Base-by-base conservation (phyloP, 2,797 vertebrate genomes). In the Enteromius fasciolatus region DNA sequence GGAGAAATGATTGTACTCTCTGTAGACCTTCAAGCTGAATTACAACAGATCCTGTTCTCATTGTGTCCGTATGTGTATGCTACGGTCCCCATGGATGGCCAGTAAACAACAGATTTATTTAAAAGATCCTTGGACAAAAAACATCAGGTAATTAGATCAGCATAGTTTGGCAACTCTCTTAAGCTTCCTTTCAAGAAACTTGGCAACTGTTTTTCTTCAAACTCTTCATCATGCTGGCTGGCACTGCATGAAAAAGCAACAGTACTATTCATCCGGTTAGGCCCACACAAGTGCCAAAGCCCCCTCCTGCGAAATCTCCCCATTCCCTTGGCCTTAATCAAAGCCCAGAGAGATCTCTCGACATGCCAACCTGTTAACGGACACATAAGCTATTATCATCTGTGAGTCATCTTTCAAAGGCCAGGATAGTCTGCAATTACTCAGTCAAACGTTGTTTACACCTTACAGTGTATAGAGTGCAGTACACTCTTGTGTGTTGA, bases 191-290 rank as follows among this genome's bases (percentile, higher is more conserved):
- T 90, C 85, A 85, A 88, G 92, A 92, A 93, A 90, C 93, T 91
- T 90, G 81, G 92, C 91, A 93, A 94, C 92, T 87, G 78, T 87
- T 89, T 84, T 81, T 84, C 86, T 87, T 91, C 77, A 90, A 90
- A 87, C 82, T 90, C 90, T 89, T 91, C 88, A 91, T 91, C 91
- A 89, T 83, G 89, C 86, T 92, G 91, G 86, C 90, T 89, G 89
- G 87, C 86, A 86, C 75, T 74, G 86, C 74, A 86, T 84, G 64
- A 89, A 81, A 85, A 81, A 5, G n/a, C 80, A 86, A 74, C 84
- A 20, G 79, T 82, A 72, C 74, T 82, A 72, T 87, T 68, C 78
- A 74, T 83, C 31, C 87, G 74, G 9, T 78, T 75, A 41, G 28
- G 63, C 82, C 50, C 70, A 66, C 66, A 80, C 78, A 84, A 80